Conservation (phyloP, 2,888 invertebrate genomes). For the Ochropleura leucogaster region DNA sequence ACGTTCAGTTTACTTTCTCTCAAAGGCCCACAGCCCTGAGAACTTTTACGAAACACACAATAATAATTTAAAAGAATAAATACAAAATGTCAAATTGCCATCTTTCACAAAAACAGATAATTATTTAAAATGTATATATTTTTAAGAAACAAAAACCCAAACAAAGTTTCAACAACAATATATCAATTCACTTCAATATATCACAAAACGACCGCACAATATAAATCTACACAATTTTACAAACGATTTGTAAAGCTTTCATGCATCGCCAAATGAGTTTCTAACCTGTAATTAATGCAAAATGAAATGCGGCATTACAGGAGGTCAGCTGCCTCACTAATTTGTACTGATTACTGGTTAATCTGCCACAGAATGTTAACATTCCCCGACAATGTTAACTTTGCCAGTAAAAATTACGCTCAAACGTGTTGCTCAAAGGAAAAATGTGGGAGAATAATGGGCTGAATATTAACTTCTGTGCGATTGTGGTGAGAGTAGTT, state of each 20-base stretch:
- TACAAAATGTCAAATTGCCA: not conserved
- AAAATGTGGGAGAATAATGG: constrained; percentile 56
- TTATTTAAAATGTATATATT: not conserved
- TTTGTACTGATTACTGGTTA: constrained; percentile 69
- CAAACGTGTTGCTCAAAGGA: constrained; percentile 48
- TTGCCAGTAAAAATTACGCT: constrained; percentile 51
- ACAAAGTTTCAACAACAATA: not conserved
- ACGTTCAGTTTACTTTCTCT: not conserved
- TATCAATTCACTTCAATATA: constrained; percentile 16
- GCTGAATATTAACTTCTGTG: constrained; percentile 42
- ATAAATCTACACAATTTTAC: constrained; percentile 35
- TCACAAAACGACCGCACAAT: constrained; percentile 25
- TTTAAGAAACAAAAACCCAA: not conserved
- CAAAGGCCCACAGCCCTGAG: not conserved
- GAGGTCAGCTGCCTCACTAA: constrained; percentile 68
- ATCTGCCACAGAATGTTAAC: constrained; percentile 64
- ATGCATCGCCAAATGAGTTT: constrained; percentile 61
- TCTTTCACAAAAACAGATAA: not conserved
- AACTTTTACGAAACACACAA: not conserved
- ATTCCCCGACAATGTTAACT: constrained; percentile 49
- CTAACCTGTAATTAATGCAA: constrained; percentile 69
- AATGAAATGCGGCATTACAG: constrained; percentile 66
- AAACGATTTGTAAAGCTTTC: constrained; percentile 55
- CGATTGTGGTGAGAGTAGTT: constrained; percentile 36
- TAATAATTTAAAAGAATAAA: not conserved